Conservation (phyloP, 1,140 invertebrate species). For the Hypothenemus hampei region DNA sequence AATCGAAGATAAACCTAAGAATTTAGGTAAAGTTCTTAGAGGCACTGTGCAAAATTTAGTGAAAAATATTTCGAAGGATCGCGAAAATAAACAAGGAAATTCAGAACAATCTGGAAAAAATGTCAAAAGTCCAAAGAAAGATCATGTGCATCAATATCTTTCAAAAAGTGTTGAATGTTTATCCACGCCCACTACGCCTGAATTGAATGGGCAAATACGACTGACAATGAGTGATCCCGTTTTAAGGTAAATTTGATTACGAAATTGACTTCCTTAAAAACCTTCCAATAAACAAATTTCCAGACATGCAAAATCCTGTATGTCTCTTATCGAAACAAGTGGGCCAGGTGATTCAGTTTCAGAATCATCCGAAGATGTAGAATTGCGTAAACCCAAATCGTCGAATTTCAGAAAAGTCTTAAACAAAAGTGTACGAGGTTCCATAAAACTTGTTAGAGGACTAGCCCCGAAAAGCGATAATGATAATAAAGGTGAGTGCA, state of each 20-base stretch:
- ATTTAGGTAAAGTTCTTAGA: not conserved
- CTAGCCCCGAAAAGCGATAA: slow-evolving; percentile 11
- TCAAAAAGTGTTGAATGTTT: slow-evolving; percentile 10
- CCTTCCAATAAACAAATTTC: too few relatives aligned
- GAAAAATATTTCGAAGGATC: not conserved
- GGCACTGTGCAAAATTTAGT: not conserved
- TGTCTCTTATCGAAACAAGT: too few relatives aligned
- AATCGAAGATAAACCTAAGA: not conserved
- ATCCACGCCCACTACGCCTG: too few relatives aligned
- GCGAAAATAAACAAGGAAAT: not conserved
- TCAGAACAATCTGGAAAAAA: not conserved
- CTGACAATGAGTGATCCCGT: too few relatives aligned
- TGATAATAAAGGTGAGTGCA: not conserved
- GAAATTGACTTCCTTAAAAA: too few relatives aligned
- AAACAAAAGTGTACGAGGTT: slow-evolving; percentile 8
- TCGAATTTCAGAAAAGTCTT: slow-evolving; percentile 11
- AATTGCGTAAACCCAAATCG: slow-evolving; percentile 8
- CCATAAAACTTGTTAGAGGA: slow-evolving; percentile 10
- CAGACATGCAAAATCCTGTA: too few relatives aligned
- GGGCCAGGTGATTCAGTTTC: not conserved
- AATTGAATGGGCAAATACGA: too few relatives aligned
- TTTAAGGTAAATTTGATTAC: not conserved
- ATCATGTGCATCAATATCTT: too few relatives aligned
- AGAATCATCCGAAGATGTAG: slow-evolving; percentile 16
- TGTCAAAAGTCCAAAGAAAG: not conserved